Base-by-base conservation (phyloP, 2,113 vertebrate species). In the Dryoscopus gambensis region DNA sequence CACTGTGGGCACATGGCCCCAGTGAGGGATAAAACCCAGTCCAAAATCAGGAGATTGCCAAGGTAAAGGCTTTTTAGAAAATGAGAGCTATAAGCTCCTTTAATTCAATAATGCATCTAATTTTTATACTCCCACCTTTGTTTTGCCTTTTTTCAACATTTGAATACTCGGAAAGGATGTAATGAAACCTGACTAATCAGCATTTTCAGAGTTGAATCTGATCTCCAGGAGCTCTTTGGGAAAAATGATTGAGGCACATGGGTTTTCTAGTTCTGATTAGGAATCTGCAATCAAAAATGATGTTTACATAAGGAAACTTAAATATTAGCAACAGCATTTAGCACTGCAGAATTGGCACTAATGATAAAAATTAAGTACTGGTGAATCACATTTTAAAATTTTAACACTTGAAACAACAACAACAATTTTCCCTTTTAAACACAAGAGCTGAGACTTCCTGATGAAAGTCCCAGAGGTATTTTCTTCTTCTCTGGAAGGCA, bases 401-500 rank as follows among this genome's bases (percentile, higher is more conserved):
- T 90, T 81, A 95, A 93, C 94, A 88, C 83, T 93, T 97, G 92
- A 98, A 97, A 97, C 93, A 96, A 81, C 95, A 97, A 97, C 89
- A 96, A 97, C 97, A 97, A 90, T 49, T 77, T 96, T 96, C 75
- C 91, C 93, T 97, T 94, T 97, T 86, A 94, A 97, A 93, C 77
- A 80, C 87, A 89, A 96, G 97, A 96, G 96, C 93, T 79, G 94
- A 62, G 92, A 96, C 98, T 98, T 98, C 97, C 98, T 97, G 95
- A 94, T 95, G 88, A 96, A 97, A 94, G 88, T 97, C 98, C 95
- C 98, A 77, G 88, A 97, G 94, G 97, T 87, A 75, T 49, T 89
- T 97, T 65, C 90, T 74, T 92, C 93, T 97, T 85, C 97, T 97
- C 97, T 97, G 95, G 94, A 97, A 98, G 98, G 97, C 96, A 89